Evolutionary conservation across 1,140 invertebrate genomes (phyloP).

Genomic region (Phymorhynchus buccinoides): DNA sequence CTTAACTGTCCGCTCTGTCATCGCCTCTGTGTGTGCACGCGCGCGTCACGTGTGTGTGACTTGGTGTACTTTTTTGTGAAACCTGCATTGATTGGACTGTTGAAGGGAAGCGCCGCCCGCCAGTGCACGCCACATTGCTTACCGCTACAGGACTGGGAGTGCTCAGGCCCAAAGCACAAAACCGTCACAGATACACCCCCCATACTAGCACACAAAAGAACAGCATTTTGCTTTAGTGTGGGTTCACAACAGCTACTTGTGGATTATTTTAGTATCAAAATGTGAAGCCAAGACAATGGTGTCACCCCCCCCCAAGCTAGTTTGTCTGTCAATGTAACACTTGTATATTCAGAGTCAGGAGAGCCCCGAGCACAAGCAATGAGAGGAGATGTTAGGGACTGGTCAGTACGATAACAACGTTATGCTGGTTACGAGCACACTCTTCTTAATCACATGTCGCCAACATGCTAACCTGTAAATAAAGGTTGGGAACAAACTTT

Average conservation of each 20-base stretch:
- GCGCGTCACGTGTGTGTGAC: too few species aligned
- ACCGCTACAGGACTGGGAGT: neutral
- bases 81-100: neutral
- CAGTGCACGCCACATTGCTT: too few species aligned
- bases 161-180: too few species aligned
- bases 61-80: neutral
- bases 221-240: slow-evolving; percentile 1
- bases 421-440: too few species aligned
- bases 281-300: too few species aligned
- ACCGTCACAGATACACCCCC: neutral
- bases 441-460: too few species aligned
- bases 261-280: neutral
- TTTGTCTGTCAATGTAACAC: too few species aligned
- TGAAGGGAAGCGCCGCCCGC: too few species aligned
- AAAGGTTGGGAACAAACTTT: neutral
- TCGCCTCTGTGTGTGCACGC: neutral
- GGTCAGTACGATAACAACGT: too few species aligned
- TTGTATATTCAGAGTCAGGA: neutral
- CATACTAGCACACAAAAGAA: neutral
- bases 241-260: neutral
- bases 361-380: neutral
- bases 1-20: slow-evolving; percentile 5
- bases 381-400: too few species aligned
- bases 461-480: neutral
- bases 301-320: too few species aligned